Evolutionary conservation across 1,140 invertebrate genomes (phyloP).

Genomic region (Drosophila prosaltans): DNA sequence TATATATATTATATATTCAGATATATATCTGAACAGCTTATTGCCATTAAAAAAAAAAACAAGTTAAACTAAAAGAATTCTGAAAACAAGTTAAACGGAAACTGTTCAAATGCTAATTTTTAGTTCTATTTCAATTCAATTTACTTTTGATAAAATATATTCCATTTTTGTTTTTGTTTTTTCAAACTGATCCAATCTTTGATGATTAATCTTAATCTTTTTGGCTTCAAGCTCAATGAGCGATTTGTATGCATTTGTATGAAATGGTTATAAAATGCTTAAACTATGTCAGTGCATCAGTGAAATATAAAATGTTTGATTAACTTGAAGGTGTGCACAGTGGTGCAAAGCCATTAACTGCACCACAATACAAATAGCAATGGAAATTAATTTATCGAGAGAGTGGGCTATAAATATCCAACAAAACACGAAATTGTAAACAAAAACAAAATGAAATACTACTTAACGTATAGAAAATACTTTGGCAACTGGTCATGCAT

Average conservation of each 20-base stretch:
- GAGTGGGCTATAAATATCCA: slow-evolving; percentile 20
- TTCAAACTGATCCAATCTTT: no score
- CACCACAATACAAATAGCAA: slow-evolving; percentile 43
- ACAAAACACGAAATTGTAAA: slow-evolving; percentile 37
- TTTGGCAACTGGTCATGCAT: slow-evolving; percentile 49
- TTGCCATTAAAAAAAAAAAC: no score
- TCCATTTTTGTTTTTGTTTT: no score
- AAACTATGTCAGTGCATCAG: slow-evolving; percentile 68
- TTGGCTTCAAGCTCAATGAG: slow-evolving; percentile 33
- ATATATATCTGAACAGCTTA: no score
- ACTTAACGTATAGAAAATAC: background rate
- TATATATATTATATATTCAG: no score
- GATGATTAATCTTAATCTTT: no score
- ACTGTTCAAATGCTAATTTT: no score
- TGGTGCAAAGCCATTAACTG: slow-evolving; percentile 55
- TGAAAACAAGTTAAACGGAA: background rate
- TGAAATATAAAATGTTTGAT: slow-evolving; percentile 54
- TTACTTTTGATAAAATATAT: no score
- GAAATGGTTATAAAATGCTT: slow-evolving; percentile 27
- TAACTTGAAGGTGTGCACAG: slow-evolving; percentile 50
- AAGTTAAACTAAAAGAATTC: background rate
- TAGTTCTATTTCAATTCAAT: no score
- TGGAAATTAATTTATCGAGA: slow-evolving; percentile 41
- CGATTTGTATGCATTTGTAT: slow-evolving; percentile 66
- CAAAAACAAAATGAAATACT: slow-evolving; percentile 44